These are phyloP conservation scores for Cyprinodon tularosa DNA, from an alignment of 2,113 vertebrate species.

Conservation along the genomic window DNA sequence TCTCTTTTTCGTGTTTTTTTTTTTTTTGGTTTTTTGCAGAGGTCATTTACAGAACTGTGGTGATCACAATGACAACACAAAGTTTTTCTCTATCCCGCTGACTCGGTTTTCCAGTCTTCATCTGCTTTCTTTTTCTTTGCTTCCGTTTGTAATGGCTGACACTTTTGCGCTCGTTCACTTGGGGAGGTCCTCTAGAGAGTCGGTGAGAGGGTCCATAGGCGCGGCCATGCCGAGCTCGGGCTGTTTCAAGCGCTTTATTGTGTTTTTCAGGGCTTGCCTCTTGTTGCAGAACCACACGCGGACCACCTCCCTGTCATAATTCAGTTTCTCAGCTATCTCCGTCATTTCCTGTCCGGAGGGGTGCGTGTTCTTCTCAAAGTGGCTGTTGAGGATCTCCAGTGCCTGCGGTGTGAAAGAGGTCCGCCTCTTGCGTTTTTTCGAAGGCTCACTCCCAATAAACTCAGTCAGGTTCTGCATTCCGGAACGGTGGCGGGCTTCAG, in stretches of 20 bases:
- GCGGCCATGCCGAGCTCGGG: constrained; percentile 85
- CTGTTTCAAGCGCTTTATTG: constrained; percentile 98
- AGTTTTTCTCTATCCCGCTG: constrained; percentile 79
- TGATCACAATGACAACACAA: constrained; percentile 83
- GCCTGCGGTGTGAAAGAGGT: constrained; percentile 99
- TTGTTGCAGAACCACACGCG: constrained; percentile 99
- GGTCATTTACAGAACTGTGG: constrained; percentile 87
- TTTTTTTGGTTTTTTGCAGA: constrained; percentile 81
- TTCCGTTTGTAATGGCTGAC: constrained; percentile 49
- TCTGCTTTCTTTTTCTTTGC: constrained; percentile 28
- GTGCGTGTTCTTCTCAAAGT: constrained; percentile 99
- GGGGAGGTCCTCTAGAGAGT: constrained; percentile 92
- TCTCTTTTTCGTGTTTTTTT: constrained; percentile 70
- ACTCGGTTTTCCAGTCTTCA: constrained; percentile 74
- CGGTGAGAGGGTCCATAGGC: constrained; percentile 90
- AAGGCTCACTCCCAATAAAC: constrained; percentile 99
- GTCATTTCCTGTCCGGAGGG: constrained; percentile 99
- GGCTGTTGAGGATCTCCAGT: constrained; percentile 99
- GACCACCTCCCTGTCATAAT: constrained; percentile 99
- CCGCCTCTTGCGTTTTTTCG: constrained; percentile 99
- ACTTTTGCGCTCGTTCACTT: constrained; percentile 72
- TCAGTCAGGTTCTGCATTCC: constrained; percentile 99
- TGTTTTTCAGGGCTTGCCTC: constrained; percentile 99
- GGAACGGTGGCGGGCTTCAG: constrained; percentile 99
- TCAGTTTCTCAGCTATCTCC: constrained; percentile 99